Percentiles rank a stretch among this genome's conserved stretches.
Evolutionary conservation across 2,888 invertebrate genomes (phyloP).

Genomic region (Eupithecia exiguata): DNA sequence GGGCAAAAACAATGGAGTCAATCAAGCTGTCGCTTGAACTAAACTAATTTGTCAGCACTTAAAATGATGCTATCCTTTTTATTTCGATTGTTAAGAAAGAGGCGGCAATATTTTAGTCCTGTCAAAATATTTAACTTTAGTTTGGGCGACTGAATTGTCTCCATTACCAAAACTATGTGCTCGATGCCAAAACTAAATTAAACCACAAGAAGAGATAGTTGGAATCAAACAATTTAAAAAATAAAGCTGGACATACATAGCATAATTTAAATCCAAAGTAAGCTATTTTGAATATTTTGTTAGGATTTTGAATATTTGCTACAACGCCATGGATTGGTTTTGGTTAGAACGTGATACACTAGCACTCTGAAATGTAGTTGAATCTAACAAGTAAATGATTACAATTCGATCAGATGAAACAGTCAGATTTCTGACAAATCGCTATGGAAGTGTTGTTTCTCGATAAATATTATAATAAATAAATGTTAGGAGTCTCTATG

Average conservation of each 20-base stretch:
- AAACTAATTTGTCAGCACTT: no score
- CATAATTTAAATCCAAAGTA: not conserved
- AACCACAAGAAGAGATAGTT: not conserved
- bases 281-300: not conserved
- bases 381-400: slow-evolving; percentile 7
- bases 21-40: no score
- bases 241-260: not conserved
- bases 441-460: slow-evolving; percentile 42
- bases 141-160: no score
- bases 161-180: not conserved
- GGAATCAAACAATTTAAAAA: not conserved
- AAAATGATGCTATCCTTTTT: no score
- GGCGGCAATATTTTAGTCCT: no score
- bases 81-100: no score
- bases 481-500: slow-evolving; percentile 10
- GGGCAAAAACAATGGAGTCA: not conserved
- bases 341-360: not conserved
- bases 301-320: no score
- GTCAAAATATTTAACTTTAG: no score
- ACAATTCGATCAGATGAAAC: slow-evolving; percentile 35
- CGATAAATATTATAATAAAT: slow-evolving; percentile 30
- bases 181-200: no score
- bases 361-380: not conserved
- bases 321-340: not conserved
- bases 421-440: slow-evolving; percentile 40